Conservation (phyloP, 2,888 invertebrate species). For the Tiliacea aurago region DNA sequence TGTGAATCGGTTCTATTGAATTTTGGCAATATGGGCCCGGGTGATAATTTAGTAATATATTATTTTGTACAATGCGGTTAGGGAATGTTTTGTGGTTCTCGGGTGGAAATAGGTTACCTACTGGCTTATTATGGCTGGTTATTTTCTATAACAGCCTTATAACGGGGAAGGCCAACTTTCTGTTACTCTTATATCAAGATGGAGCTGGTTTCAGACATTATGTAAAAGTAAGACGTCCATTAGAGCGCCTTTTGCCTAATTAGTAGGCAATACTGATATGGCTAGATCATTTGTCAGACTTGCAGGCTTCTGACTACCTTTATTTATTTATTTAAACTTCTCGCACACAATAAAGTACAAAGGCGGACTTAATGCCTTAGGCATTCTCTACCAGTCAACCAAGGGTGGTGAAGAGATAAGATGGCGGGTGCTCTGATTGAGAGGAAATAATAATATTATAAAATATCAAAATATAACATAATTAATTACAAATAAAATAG, state of each 20-base stretch:
- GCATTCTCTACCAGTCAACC: no score
- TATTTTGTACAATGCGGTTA: constrained; percentile 40
- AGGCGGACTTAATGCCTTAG: no score
- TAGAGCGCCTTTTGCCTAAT: no score
- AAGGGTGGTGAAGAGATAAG: no score
- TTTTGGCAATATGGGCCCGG: constrained; percentile 17
- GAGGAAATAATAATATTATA: no score
- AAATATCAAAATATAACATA: no score
- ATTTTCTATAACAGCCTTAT: constrained; percentile 19
- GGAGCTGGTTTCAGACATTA: neutral
- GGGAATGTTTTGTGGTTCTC: constrained; percentile 16
- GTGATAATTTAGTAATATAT: constrained; percentile 45
- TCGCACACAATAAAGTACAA: no score
- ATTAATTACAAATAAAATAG: no score
- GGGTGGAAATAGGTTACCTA: constrained; percentile 4
- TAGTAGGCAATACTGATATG: neutral
- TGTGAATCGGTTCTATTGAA: constrained; percentile 40
- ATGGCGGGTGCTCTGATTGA: no score
- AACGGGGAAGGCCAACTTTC: neutral
- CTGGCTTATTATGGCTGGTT: neutral
- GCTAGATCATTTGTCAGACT: neutral
- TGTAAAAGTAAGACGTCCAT: neutral
- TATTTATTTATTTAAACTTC: no score
- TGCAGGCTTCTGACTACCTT: neutral
- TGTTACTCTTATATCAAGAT: neutral